Conservation (phyloP, 2,797 vertebrate species). For the Malacoctenus gilli region DNA sequence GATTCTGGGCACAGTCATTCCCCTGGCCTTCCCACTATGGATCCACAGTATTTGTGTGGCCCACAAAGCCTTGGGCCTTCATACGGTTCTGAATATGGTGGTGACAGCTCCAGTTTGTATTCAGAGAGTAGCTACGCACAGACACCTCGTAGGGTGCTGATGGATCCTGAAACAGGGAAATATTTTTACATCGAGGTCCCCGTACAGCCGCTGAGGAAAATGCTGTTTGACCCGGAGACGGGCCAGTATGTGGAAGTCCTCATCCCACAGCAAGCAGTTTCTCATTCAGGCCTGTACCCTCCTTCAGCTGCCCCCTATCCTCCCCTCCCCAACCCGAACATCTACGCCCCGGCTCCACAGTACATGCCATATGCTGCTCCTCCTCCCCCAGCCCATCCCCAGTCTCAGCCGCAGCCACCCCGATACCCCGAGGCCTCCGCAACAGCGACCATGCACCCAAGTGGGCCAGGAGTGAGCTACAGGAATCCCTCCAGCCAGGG, state of each 20-base stretch:
- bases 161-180: constrained; percentile 94
- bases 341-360: constrained; percentile 82
- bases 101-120: constrained; percentile 74
- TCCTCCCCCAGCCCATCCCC: constrained; percentile 76
- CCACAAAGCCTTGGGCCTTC: constrained; percentile 74
- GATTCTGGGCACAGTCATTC: constrained; percentile 76
- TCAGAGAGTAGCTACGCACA: constrained; percentile 79
- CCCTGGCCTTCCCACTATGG: constrained; percentile 73
- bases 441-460: constrained; percentile 71
- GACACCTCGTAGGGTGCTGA: constrained; percentile 84
- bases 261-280: constrained; percentile 86
- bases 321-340: constrained; percentile 77
- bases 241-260: constrained; percentile 95
- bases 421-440: constrained; percentile 76
- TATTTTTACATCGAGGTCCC: constrained; percentile 93
- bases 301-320: constrained; percentile 83
- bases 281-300: constrained; percentile 85
- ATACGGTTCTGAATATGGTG: constrained; percentile 80
- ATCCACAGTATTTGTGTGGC: constrained; percentile 79
- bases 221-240: constrained; percentile 92
- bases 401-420: constrained; percentile 77
- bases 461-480: constrained; percentile 65
- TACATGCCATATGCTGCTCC: constrained; percentile 84
- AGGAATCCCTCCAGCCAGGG: constrained; percentile 75
- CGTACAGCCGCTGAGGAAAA: constrained; percentile 88